phyloP scores from a whole-genome alignment of 2,797 vertebrate genomes.

The Neopelma chrysocephalum region DNA sequence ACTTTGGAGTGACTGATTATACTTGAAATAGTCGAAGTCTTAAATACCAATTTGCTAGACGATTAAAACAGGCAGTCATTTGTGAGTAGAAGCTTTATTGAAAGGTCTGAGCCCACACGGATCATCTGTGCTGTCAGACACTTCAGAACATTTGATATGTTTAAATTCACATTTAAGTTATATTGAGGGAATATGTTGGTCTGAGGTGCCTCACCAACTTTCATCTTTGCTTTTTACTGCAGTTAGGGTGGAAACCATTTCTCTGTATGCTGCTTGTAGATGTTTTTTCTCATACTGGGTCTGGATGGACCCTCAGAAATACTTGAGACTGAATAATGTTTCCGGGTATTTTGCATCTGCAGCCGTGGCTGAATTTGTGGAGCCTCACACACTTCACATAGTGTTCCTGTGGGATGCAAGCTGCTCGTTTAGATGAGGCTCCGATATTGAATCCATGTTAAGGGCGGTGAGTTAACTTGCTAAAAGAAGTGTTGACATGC shows the following conservation, averaged over 20 bases:
- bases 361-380: background rate
- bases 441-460: background rate
- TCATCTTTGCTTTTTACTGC: background rate
- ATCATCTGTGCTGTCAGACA: background rate
- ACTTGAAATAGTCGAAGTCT: background rate
- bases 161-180: background rate
- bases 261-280: background rate
- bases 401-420: background rate
- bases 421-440: background rate
- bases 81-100: background rate
- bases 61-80: background rate
- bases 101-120: background rate
- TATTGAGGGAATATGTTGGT: background rate
- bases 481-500: background rate
- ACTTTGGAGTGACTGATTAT: conserved; percentile 32
- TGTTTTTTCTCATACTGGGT: background rate
- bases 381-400: background rate
- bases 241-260: background rate
- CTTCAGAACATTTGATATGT: background rate
- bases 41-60: background rate
- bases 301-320: background rate
- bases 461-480: background rate
- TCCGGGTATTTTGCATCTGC: background rate
- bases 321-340: background rate
- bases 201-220: background rate